Base-by-base conservation (phyloP, 2,113 vertebrate genomes). In the Mustela lutreola region DNA sequence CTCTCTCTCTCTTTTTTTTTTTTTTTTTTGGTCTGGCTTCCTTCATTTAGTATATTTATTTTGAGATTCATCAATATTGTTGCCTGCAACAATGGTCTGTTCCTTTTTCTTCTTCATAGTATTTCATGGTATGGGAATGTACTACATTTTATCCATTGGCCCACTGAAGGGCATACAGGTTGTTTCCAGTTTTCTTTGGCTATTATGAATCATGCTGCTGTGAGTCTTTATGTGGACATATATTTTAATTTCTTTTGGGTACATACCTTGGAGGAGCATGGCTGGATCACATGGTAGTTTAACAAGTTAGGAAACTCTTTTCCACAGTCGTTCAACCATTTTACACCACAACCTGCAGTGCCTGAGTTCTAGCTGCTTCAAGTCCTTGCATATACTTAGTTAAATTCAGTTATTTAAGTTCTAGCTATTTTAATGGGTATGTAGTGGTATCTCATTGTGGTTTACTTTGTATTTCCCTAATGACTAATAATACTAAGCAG, bases 401-500 rank as follows among this genome's bases (percentile, higher is more conserved):
- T 65, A 80, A 58, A 45, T 36, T 75, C 21, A 67, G 22, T 65
- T 96, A 80, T 42, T 96, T 83, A 78, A 67, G 91, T 73, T 80
- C n/a, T 31, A 85, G 62, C 45, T 81, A 86, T 65, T 86, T 65
- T 79, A 50, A 12, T 70, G 28, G 48, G 16, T 39, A 16, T 63
- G 21, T 90, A 63, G 42, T 26, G 28, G 24, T 75, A 45, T 60
- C 39, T 89, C 48, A 78, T 10, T 48, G 10, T 78, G 50, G 36
- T 67, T 89, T 96, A 33, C 75, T 93, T 67, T 96, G 15, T 65
- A 85, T 42, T 90, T 90, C 50, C 26, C 62, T 90, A 83, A 71
- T 39, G 11, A 84, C 62, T 71, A 70, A 83, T 65, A 58, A 84
- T 42, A 36, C 90, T 84, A 63, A 78, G 67, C 60, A 85, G 70